Base-by-base conservation (phyloP, 2,888 invertebrate genomes). In the Tryphoninae sp. region DNA sequence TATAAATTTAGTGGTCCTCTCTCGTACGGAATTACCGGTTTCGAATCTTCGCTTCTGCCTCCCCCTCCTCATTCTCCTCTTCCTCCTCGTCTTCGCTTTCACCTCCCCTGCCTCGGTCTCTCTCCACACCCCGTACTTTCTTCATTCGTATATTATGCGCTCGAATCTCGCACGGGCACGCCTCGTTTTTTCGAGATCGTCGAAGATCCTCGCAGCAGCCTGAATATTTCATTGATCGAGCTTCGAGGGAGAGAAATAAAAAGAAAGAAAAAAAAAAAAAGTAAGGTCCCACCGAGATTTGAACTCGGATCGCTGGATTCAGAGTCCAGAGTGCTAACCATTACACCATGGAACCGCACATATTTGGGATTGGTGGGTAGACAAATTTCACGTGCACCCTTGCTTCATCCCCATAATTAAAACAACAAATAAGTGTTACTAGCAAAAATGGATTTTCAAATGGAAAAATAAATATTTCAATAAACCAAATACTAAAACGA, bases 261-360 rank as follows among this genome's bases (percentile, higher is more conserved):
- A n/a, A n/a, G n/a, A n/a, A 13, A 68, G 59, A 64, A 19, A 19
- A 9, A 68, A 64, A 68, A 67, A 68, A 80, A 75, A 65, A 55
- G 19, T 23, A 23, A 88, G 95, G 95, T 95, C 93, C 95, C 95
- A 95, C 95, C 95, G 95, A 95, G 95, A 95, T 94, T 95, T 95
- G 95, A 95, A 95, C 95, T 95, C 95, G 94, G 95, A 95, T 95
- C 95, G 95, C 94, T 95, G 95, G 95, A 95, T 95, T 95, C 95
- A 95, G 93, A 95, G 95, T 95, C 95, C 95, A 95, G 94, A 95
- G 95, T 95, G 95, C 95, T 95, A 94, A 95, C 95, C 95, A 93
- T 95, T 95, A 95, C 94, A 94, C 94, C 95, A 95, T 94, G 94
- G 94, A 77, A 84, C 82, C 84, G 55, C 53, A 45, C 13, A 45